These are phyloP conservation scores for Periophthalmus magnuspinnatus DNA, from an alignment of 2,797 vertebrate genomes.

Conservation along the genomic window DNA sequence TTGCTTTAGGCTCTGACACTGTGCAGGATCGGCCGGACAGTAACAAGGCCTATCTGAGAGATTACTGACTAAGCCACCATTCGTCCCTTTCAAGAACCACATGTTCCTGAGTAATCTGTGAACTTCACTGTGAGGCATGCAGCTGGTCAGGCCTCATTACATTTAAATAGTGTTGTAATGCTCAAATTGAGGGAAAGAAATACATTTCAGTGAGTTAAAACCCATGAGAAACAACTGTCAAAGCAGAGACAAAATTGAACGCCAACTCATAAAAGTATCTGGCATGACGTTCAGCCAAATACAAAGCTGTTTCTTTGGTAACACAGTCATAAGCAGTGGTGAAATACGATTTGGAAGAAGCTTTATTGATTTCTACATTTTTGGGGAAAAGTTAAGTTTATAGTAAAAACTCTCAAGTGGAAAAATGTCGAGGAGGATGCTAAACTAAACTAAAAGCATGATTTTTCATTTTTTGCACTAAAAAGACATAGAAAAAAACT, in stretches of 20 bases:
- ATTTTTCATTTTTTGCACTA: too few relatives aligned
- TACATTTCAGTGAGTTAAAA: slow-evolving; percentile 10
- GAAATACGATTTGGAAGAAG: neutral
- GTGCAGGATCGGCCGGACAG: slow-evolving; percentile 68
- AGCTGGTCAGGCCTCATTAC: slow-evolving; percentile 34
- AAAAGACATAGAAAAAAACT: too few relatives aligned
- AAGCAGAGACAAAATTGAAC: slow-evolving; percentile 26
- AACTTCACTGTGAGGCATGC: slow-evolving; percentile 34
- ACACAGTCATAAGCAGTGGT: slow-evolving; percentile 15
- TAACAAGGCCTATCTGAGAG: slow-evolving; percentile 50
- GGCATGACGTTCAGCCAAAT: slow-evolving; percentile 35
- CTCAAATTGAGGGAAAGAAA: slow-evolving; percentile 7
- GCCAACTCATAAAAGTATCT: slow-evolving; percentile 28
- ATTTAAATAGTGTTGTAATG: slow-evolving; percentile 13
- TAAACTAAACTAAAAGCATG: too few relatives aligned
- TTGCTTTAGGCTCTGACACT: slow-evolving; percentile 64
- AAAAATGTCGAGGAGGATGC: slow-evolving; percentile 18
- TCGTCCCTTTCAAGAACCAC: slow-evolving; percentile 25
- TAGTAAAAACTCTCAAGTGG: slow-evolving; percentile 15
- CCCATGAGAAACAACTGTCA: slow-evolving; percentile 23
- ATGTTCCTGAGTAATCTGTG: slow-evolving; percentile 38
- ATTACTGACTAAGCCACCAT: slow-evolving; percentile 66
- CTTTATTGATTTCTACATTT: neutral
- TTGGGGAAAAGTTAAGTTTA: too few relatives aligned
- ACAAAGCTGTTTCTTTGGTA: slow-evolving; percentile 35